Evolutionary conservation across 2,888 invertebrate species (phyloP).

Genomic region (Strigamia crassipes): DNA sequence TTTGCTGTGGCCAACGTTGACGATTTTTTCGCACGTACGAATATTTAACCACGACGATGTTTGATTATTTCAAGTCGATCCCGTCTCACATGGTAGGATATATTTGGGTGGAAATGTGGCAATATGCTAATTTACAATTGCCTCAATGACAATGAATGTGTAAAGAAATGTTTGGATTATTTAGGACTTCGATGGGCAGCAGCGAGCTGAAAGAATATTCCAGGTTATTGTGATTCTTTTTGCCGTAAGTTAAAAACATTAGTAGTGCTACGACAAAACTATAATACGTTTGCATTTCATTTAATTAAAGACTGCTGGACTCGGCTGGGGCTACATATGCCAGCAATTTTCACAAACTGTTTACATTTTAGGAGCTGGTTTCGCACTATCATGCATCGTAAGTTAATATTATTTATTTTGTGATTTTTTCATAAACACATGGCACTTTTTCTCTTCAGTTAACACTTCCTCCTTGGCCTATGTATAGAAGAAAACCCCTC

Average conservation of each 20-base stretch:
- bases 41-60: not conserved
- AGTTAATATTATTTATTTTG: slow-evolving; percentile 54
- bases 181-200: slow-evolving; percentile 88
- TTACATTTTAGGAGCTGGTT: slow-evolving; percentile 89
- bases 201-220: slow-evolving; percentile 84
- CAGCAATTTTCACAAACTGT: slow-evolving; percentile 96
- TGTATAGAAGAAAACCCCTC: slow-evolving; percentile 84
- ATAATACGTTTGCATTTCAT: slow-evolving; percentile 45
- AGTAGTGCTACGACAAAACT: not conserved
- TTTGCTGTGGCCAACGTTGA: not conserved
- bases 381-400: slow-evolving; percentile 81
- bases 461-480: slow-evolving; percentile 95
- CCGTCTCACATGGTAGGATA: not conserved
- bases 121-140: not conserved
- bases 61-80: not conserved
- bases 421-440: too few relatives aligned
- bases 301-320: slow-evolving; percentile 71
- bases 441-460: slow-evolving; percentile 63
- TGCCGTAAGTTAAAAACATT: slow-evolving; percentile 67
- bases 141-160: not conserved
- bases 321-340: slow-evolving; percentile 89
- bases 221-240: slow-evolving; percentile 87
- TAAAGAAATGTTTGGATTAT: slow-evolving; percentile 56
- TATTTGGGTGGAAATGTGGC: not conserved
- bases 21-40: not conserved